Conservation (phyloP, 2,113 vertebrate species). For the Sebastes fasciatus region DNA sequence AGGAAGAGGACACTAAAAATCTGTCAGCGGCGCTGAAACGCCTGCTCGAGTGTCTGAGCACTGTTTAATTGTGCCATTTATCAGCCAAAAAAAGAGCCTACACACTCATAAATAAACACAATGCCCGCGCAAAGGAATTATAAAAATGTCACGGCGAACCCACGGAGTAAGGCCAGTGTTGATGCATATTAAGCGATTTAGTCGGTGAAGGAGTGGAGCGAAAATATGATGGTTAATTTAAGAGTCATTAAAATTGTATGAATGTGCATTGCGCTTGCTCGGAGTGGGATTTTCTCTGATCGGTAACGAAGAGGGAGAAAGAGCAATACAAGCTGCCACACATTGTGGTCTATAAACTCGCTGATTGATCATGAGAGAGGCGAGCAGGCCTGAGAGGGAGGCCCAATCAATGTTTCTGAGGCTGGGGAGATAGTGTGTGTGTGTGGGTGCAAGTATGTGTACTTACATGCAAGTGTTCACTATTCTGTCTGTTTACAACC, state of each 20-base stretch:
- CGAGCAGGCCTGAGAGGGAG: constrained; percentile 77
- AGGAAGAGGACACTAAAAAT: constrained; percentile 85
- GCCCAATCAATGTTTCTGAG: constrained; percentile 71
- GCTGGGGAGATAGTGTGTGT: constrained; percentile 33
- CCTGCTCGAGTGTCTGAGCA: constrained; percentile 81
- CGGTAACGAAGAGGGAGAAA: constrained; percentile 75
- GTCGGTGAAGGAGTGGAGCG: constrained; percentile 80
- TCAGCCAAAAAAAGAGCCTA: constrained; percentile 84
- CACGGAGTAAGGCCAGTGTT: constrained; percentile 80
- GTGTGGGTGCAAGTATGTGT: constrained; percentile 20
- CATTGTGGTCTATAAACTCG: constrained; percentile 81
- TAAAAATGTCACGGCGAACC: constrained; percentile 84
- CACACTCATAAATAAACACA: constrained; percentile 85
- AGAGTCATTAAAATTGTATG: constrained; percentile 87
- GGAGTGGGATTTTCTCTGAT: constrained; percentile 83
- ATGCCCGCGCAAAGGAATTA: constrained; percentile 83
- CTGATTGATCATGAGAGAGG: constrained; percentile 79
- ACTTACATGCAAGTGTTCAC: constrained; percentile 45
- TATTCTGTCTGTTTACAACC: constrained; percentile 74
- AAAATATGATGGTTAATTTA: constrained; percentile 87
- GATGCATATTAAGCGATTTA: constrained; percentile 85
- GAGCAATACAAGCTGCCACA: constrained; percentile 83
- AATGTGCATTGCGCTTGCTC: constrained; percentile 83
- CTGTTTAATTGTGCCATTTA: constrained; percentile 85
- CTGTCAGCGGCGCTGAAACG: constrained; percentile 84